Evolutionary conservation across 2,113 vertebrate species (phyloP).

Genomic region (Aegotheles bennettii): DNA sequence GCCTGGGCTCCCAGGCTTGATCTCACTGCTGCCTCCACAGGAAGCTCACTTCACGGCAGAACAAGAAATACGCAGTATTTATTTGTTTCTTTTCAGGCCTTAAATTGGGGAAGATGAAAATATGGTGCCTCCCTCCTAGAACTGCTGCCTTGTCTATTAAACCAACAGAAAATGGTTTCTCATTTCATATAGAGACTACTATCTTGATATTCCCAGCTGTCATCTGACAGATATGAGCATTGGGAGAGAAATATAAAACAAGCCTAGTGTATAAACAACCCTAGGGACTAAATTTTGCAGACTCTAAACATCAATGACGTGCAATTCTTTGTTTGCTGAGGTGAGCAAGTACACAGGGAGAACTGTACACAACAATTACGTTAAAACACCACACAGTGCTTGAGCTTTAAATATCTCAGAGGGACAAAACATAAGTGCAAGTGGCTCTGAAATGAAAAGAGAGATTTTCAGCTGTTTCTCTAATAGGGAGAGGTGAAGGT

Average conservation of each 20-base stretch:
- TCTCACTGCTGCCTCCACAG: neutral
- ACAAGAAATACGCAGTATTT: neutral
- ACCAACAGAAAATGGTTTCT: neutral
- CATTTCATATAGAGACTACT: neutral
- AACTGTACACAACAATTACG: conserved; percentile 14
- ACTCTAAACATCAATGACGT: neutral
- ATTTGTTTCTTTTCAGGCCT: neutral
- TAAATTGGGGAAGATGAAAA: neutral
- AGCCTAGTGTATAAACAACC: neutral
- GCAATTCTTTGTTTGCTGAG: conserved; percentile 41
- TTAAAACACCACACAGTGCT: neutral
- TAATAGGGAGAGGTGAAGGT: neutral
- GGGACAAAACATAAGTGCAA: neutral
- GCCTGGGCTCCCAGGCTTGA: neutral
- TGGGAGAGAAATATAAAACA: neutral
- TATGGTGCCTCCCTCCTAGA: neutral
- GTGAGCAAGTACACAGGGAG: conserved; percentile 8
- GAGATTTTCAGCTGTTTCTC: neutral
- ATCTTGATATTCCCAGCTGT: conserved; percentile 24
- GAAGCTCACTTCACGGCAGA: neutral
- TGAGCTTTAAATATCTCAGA: neutral
- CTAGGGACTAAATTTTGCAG: conserved; percentile 17
- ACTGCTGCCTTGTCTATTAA: neutral
- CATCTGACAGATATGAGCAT: conserved; percentile 15
- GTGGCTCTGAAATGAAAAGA: neutral